Evolutionary conservation across 2,113 vertebrate genomes (phyloP), one percentile per base, ranked within the genome.

Genomic region (Salvelinus alpinus): DNA sequence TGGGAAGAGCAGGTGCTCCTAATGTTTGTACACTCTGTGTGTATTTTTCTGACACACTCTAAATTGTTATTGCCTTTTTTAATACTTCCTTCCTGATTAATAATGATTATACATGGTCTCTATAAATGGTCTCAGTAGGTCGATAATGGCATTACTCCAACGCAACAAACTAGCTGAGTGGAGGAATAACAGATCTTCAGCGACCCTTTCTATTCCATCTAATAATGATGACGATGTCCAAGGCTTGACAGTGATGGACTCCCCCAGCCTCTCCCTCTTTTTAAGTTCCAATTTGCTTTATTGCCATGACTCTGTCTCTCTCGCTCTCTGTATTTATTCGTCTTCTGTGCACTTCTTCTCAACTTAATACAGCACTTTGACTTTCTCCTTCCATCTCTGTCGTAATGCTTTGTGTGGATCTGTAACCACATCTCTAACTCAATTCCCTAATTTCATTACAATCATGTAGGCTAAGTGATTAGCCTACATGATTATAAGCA

Each of bases 231-330:
- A 24, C 74, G 81, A 78, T 82, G 77, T 84, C 79, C 57, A 71
- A 77, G 16, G 67, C 60, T 64, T 75, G 87, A 88, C 87, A 88
- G 82, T 87, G 86, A 91, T 88, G 86, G 78, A 89, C 83, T 73
- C 7, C 14, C 73, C 34, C 59, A 51, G 29, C 77, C 31, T 34
- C 67, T 66, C 27, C 27, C 29, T 64, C 62, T 70, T 72, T 85
- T 85, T 85, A 71, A 80, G 13, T 78, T 82, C 70, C 70, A 79
- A 71, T 81, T 71, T 34, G 71, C 70, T 75, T 72, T 75, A 76
- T 74, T 57, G 12, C 6, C 44, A 47, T 47, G 44, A 47, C 68
- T 72, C 73, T 14, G 38, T 59, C 11, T 47, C 64, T 11, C 31
- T 51, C 27, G 31, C 64, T 54, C 59, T 65, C 60, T 59, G 48